Percentiles rank a stretch among this genome's conserved stretches.
Conservation (phyloP, 2,888 invertebrate species). For the Drosophila paracracens region DNA sequence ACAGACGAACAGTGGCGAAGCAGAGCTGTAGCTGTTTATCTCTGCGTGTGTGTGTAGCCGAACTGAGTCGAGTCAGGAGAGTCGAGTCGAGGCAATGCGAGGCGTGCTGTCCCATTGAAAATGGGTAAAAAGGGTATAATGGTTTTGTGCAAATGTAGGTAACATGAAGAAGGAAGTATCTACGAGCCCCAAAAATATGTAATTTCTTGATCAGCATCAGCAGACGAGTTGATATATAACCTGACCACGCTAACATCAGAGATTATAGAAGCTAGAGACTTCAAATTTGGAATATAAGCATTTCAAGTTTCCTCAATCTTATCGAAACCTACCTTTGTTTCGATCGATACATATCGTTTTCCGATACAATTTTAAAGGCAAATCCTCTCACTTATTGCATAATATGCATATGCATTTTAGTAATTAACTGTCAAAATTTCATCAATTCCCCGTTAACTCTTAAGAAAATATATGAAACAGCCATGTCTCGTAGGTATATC, state of each 20-base stretch:
- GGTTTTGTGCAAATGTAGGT: background rate
- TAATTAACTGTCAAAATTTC: background rate
- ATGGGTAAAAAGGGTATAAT: background rate
- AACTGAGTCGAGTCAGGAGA: background rate
- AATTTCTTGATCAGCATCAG: background rate
- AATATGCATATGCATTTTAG: background rate
- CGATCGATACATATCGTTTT: background rate
- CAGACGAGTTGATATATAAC: background rate
- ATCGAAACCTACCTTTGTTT: background rate
- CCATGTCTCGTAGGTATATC: background rate
- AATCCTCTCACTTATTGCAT: background rate
- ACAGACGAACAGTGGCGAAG: conserved; percentile 11
- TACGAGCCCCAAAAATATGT: background rate
- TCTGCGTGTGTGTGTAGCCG: background rate
- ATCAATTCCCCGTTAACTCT: background rate
- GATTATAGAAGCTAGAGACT: background rate
- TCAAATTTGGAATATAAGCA: background rate
- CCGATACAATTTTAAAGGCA: background rate
- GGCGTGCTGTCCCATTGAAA: background rate
- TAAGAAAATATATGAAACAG: background rate
- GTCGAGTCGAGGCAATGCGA: background rate
- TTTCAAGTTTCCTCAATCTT: background rate
- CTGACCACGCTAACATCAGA: background rate
- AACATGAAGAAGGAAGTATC: background rate
- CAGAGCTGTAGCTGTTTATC: background rate